Evolutionary conservation across 1,140 invertebrate species (phyloP).

Genomic region (Megathymus violae): DNA sequence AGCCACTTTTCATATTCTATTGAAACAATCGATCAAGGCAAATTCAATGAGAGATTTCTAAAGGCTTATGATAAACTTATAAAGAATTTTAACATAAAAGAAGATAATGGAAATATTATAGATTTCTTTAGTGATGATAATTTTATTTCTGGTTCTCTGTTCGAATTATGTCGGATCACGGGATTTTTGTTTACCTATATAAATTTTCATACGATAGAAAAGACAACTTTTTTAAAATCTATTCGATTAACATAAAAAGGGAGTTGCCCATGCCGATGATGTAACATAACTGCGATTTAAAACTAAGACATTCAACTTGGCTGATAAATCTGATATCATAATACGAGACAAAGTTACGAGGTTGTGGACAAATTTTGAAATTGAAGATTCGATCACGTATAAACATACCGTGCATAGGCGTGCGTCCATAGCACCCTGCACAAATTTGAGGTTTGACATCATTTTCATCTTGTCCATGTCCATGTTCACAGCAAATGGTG

Average conservation of each 20-base stretch:
- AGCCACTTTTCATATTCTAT: slow-evolving; percentile 46
- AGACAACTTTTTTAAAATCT: slow-evolving; percentile 66
- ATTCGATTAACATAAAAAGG: slow-evolving; percentile 66
- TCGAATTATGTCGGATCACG: slow-evolving; percentile 56
- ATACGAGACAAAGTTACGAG: slow-evolving; percentile 75
- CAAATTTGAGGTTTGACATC: too few relatives aligned
- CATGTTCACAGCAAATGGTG: too few relatives aligned
- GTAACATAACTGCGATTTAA: slow-evolving; percentile 73
- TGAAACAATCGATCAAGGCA: slow-evolving; percentile 32
- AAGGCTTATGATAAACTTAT: neutral
- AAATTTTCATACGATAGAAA: slow-evolving; percentile 75
- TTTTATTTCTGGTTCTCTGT: slow-evolving; percentile 66
- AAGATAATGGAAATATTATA: slow-evolving; percentile 3
- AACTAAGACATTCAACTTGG: slow-evolving; percentile 52
- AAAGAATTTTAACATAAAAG: too few relatives aligned
- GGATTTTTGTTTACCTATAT: slow-evolving; percentile 56
- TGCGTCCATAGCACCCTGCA: too few relatives aligned
- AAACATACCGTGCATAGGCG: too few relatives aligned
- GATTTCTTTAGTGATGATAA: slow-evolving; percentile 73
- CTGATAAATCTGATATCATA: slow-evolving; percentile 61
- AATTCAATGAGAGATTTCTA: slow-evolving; percentile 23
- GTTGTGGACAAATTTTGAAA: slow-evolving; percentile 85
- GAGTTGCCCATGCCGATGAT: slow-evolving; percentile 81
- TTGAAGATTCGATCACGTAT: too few relatives aligned
- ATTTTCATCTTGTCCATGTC: too few relatives aligned